phyloP scores from a whole-genome alignment of 2,113 vertebrate genomes.

The Spermophilus dauricus region DNA sequence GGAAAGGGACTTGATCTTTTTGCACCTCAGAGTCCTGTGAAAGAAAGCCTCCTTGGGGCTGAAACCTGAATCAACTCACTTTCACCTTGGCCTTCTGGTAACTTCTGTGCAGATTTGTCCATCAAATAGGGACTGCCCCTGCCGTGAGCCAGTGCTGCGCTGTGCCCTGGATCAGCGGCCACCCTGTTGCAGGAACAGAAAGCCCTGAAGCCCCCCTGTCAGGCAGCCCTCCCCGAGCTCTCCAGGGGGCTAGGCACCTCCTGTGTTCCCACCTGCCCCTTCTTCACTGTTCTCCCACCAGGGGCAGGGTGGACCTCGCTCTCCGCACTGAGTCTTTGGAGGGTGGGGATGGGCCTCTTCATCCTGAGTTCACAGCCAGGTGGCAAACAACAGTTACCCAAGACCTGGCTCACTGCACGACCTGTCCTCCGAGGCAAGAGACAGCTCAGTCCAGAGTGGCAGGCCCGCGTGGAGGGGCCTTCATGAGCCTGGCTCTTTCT shows the following conservation, averaged over 20 bases:
- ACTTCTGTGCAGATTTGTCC: not conserved
- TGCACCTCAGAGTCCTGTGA: not conserved
- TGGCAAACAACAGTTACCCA: not conserved
- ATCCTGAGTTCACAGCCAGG: not conserved
- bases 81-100: not conserved
- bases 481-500: not conserved
- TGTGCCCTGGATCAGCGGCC: not conserved
- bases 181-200: not conserved
- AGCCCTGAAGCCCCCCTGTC: not conserved
- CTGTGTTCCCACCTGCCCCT: fast-evolving
- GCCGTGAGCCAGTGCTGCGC: fast-evolving
- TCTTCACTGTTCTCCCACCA: fast-evolving
- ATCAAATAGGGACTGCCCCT: not conserved
- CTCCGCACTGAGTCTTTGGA: fast-evolving
- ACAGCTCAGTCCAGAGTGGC: too few species aligned
- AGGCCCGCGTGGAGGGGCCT: not conserved
- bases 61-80: fast-evolving
- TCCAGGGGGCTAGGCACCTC: fast-evolving
- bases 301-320: fast-evolving
- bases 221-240: not conserved
- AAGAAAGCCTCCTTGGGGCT: not conserved
- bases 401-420: too few species aligned
- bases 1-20: not conserved
- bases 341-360: fast-evolving
- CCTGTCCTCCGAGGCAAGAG: too few species aligned